Conservation (phyloP, 2,888 invertebrate genomes). For the Athalia circularis region DNA sequence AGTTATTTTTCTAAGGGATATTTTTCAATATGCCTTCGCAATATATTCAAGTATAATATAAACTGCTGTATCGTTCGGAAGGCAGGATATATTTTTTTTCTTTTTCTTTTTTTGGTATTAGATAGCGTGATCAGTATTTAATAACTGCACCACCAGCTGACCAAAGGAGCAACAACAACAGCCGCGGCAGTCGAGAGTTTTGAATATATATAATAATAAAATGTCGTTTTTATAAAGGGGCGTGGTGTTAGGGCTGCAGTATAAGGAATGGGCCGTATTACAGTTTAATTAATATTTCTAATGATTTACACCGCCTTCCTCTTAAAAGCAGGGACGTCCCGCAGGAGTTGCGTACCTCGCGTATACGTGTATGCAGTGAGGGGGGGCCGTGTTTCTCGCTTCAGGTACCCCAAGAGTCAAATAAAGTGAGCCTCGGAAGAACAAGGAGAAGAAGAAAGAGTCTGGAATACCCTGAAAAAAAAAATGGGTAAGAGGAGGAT, state of each 20-base stretch:
- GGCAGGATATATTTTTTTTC: too few species aligned
- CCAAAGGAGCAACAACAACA: background rate
- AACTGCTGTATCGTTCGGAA: too few species aligned
- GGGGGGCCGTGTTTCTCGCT: background rate
- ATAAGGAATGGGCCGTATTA: slow-evolving; percentile 44
- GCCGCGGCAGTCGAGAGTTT: slow-evolving; percentile 15
- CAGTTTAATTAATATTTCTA: slow-evolving; percentile 46
- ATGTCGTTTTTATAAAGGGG: slow-evolving; percentile 34
- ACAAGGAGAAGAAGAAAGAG: background rate
- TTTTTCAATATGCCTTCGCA: too few species aligned
- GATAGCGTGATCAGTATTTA: too few species aligned
- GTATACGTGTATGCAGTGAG: background rate
- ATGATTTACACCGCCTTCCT: slow-evolving; percentile 29
- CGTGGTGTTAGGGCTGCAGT: slow-evolving; percentile 15
- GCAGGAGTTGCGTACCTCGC: background rate
- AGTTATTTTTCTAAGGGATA: too few species aligned
- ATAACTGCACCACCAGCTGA: too few species aligned
- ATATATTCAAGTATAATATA: too few species aligned
- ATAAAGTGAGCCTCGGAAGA: slow-evolving; percentile 18
- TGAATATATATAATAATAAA: slow-evolving; percentile 26
- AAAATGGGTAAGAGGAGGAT: slow-evolving; percentile 5
- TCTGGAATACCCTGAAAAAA: background rate
- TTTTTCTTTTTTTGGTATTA: too few species aligned
- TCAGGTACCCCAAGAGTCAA: background rate
- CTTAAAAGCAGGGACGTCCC: background rate